These are phyloP conservation scores for Chouioia cunea DNA, from an alignment of 2,888 invertebrate genomes.

Conservation along the genomic window DNA sequence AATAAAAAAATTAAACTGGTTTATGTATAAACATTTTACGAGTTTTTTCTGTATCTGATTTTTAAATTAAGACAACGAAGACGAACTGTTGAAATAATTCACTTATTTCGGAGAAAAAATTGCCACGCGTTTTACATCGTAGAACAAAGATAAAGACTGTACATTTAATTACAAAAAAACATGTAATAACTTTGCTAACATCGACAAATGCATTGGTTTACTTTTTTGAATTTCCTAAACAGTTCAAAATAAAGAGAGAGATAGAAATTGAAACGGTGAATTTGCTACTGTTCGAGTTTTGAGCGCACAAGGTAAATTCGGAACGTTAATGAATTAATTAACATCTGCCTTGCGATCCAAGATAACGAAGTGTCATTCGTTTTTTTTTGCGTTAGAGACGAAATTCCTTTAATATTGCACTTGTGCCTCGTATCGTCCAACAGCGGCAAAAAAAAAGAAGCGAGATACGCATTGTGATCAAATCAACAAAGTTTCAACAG, in stretches of 20 bases:
- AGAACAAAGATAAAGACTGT: constrained; percentile 37
- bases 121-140: constrained; percentile 1
- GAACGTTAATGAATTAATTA: constrained; percentile 10
- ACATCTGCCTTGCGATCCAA: constrained; percentile 12
- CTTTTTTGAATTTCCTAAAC: constrained; percentile 27
- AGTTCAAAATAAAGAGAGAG: constrained; percentile 6
- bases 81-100: constrained; percentile 23
- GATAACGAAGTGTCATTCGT: constrained; percentile 12
- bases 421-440: constrained; percentile 43
- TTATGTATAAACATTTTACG: constrained; percentile 41
- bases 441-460: constrained; percentile 34
- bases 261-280: constrained; percentile 19
- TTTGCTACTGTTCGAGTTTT: constrained; percentile 34
- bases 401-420: constrained; percentile 40
- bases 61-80: constrained; percentile 33
- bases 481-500: constrained; percentile 31
- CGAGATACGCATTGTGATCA: constrained; percentile 1
- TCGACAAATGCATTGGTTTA: constrained; percentile 30
- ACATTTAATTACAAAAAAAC: constrained; percentile 33
- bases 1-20: constrained; percentile 43
- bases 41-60: constrained; percentile 15
- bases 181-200: constrained; percentile 18
- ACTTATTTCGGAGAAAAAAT: constrained; percentile 10
- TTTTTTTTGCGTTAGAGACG: constrained; percentile 18
- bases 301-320: constrained; percentile 36